Percentiles rank a stretch among this genome's conserved stretches.
phyloP scores from a whole-genome alignment of 2,113 vertebrate species.

The Poeciliopsis retropinna region DNA sequence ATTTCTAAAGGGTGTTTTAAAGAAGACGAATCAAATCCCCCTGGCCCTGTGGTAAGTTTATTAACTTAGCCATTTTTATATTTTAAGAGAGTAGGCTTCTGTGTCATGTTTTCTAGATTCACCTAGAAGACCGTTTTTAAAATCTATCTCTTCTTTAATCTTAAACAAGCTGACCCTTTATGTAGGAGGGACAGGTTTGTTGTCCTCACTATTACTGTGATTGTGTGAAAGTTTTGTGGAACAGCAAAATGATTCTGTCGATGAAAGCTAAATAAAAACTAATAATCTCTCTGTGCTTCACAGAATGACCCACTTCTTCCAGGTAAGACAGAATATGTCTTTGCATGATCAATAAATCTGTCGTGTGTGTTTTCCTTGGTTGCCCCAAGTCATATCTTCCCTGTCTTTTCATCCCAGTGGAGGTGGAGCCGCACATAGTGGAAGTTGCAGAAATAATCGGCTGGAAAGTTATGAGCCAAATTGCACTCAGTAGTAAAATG shows the following conservation, averaged over 20 bases:
- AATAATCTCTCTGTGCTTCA: constrained; percentile 19
- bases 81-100: not conserved
- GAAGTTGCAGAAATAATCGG: constrained; percentile 22
- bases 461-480: constrained; percentile 34
- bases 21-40: not conserved
- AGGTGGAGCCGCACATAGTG: not conserved
- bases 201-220: not conserved
- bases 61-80: not conserved
- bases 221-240: constrained; percentile 3
- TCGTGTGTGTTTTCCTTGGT: not conserved
- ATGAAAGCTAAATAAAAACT: not conserved
- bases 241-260: not conserved
- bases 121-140: not conserved
- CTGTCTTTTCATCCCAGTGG: not conserved
- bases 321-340: constrained; percentile 42
- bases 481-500: constrained; percentile 8
- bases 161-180: constrained; percentile 32
- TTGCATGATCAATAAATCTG: not conserved
- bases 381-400: not conserved
- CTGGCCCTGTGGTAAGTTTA: not conserved
- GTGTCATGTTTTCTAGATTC: not conserved
- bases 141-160: constrained; percentile 22
- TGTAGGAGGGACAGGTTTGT: constrained; percentile 52
- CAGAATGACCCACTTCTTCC: constrained; percentile 4
- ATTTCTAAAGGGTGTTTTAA: not conserved